A percentile compares a stretch with the other conserved stretches of the same genome.
phyloP scores from a whole-genome alignment of 2,113 vertebrate genomes.

The Bettongia penicillata region DNA sequence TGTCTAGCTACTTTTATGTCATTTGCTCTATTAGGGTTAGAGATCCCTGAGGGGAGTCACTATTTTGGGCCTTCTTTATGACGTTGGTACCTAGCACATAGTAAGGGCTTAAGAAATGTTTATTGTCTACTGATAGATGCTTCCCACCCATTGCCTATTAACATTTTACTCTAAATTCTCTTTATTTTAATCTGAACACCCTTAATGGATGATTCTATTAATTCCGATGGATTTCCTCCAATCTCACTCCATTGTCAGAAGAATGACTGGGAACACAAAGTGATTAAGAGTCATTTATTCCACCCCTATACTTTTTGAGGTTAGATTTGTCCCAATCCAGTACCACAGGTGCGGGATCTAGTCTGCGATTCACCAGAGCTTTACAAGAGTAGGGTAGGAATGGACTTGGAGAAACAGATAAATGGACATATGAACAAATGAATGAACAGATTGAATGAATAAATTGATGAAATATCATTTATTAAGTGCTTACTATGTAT shows the following conservation, averaged over 20 bases:
- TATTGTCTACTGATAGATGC: not conserved
- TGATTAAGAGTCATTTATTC: not conserved
- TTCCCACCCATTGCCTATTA: not conserved
- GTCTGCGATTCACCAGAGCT: not conserved
- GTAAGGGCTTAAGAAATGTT: not conserved
- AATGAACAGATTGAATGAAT: no score
- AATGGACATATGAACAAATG: no score
- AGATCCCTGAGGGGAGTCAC: not conserved
- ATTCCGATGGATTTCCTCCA: not conserved
- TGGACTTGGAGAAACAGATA: not conserved
- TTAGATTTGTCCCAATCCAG: not conserved
- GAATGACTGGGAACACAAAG: not conserved
- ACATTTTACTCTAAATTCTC: not conserved
- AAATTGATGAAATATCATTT: no score
- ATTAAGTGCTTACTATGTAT: not conserved
- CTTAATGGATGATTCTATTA: not conserved
- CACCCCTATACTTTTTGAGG: not conserved
- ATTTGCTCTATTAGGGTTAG: not conserved
- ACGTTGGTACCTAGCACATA: not conserved
- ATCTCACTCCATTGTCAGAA: not conserved
- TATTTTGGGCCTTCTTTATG: not conserved
- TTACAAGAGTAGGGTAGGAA: not conserved
- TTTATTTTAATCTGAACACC: not conserved
- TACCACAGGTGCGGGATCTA: not conserved
- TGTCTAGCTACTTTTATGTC: not conserved